Evolutionary conservation across 2,888 invertebrate genomes (phyloP).

Genomic region (Biston betularia): DNA sequence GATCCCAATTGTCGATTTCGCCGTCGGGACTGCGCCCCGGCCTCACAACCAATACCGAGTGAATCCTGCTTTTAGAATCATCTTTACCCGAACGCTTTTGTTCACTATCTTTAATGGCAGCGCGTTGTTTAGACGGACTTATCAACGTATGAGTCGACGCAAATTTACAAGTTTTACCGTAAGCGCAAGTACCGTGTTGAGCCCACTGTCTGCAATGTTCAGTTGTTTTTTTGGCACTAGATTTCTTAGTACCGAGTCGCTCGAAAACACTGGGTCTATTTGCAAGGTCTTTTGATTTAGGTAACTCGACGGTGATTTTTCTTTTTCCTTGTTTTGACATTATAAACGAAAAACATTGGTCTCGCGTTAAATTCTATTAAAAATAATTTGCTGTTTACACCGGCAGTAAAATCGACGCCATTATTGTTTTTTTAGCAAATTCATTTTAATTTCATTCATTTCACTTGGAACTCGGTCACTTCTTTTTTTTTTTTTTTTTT

Average conservation of each 20-base stretch:
- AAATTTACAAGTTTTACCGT: constrained; percentile 92
- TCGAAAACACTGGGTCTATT: constrained; percentile 93
- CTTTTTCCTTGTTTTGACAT: constrained; percentile 90
- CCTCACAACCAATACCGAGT: constrained; percentile 87
- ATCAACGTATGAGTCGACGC: constrained; percentile 90
- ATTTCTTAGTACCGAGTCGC: constrained; percentile 92
- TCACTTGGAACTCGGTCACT: neutral
- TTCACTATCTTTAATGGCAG: constrained; percentile 88
- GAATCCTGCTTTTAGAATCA: constrained; percentile 88
- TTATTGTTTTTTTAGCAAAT: constrained; percentile 48
- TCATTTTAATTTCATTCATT: neutral
- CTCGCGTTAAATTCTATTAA: constrained; percentile 64
- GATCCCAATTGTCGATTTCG: constrained; percentile 92
- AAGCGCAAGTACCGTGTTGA: constrained; percentile 91
- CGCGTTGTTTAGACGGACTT: constrained; percentile 91
- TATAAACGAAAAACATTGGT: constrained; percentile 82
- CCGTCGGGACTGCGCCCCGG: constrained; percentile 87
- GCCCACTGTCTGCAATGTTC: constrained; percentile 93
- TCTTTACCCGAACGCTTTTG: constrained; percentile 84
- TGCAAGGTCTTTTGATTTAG: constrained; percentile 88
- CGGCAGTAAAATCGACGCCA: constrained; percentile 58
- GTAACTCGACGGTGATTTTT: constrained; percentile 91
- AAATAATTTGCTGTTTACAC: constrained; percentile 56
- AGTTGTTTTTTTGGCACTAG: constrained; percentile 84
- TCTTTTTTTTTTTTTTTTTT: too few relatives aligned